Evolutionary conservation across 2,797 vertebrate species (phyloP).

Genomic region (Sphenopsis melanotis): DNA sequence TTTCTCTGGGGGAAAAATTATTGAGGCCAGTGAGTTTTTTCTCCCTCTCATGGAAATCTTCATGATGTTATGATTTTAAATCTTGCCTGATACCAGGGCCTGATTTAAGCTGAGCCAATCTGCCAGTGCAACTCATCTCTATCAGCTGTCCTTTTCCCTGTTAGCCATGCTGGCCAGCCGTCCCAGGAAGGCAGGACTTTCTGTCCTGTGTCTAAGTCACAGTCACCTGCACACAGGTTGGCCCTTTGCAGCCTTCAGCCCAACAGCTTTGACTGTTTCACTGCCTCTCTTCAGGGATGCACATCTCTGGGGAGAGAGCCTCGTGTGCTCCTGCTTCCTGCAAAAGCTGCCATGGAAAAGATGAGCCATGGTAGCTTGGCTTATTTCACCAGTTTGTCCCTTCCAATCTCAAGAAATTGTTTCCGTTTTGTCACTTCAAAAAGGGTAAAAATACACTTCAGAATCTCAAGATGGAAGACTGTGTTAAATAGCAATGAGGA

Average conservation of each 20-base stretch:
- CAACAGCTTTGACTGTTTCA: not conserved
- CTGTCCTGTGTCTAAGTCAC: not conserved
- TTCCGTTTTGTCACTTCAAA: not conserved
- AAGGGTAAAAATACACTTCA: not conserved
- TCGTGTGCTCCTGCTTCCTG: not conserved
- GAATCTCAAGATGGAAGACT: not conserved
- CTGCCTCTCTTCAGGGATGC: not conserved
- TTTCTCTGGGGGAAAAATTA: not conserved
- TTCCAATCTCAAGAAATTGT: not conserved
- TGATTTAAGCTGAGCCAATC: not conserved
- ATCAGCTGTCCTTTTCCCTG: not conserved
- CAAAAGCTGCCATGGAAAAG: not conserved
- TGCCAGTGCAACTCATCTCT: not conserved
- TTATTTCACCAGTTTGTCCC: not conserved
- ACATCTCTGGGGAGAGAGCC: not conserved
- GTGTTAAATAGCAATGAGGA: not conserved
- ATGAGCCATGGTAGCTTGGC: not conserved
- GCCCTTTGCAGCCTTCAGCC: not conserved
- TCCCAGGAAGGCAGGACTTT: not conserved
- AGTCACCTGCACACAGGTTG: not conserved
- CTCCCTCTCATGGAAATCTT: not conserved
- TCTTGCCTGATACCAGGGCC: not conserved
- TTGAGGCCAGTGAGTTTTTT: not conserved
- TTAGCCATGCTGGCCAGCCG: not conserved
- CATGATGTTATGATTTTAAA: not conserved